Evolutionary conservation across 2,888 invertebrate genomes (phyloP).

Genomic region (Odiellus spinosus): DNA sequence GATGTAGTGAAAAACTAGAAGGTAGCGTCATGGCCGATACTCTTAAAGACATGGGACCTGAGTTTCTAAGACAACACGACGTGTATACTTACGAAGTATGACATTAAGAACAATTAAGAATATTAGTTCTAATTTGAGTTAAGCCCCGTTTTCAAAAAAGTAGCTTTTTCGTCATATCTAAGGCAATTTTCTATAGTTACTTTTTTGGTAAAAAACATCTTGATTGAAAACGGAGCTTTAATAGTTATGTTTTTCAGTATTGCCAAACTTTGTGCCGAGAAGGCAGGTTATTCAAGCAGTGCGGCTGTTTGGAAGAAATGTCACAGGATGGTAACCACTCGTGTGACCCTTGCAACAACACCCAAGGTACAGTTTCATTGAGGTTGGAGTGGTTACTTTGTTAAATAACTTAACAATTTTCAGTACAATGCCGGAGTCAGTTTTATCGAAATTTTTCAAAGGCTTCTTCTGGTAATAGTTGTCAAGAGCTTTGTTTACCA

Average conservation of each 20-base stretch:
- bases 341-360: conserved; percentile 15
- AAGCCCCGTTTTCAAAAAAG: too few species aligned
- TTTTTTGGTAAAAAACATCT: too few species aligned
- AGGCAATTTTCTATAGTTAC: too few species aligned
- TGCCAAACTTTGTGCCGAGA: conserved; percentile 16
- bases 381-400: neutral
- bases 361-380: conserved; percentile 6
- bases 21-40: conserved; percentile 9
- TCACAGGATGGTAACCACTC: conserved; percentile 7
- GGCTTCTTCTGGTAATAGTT: conserved; percentile 10
- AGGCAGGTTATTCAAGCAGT: conserved; percentile 8
- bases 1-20: conserved; percentile 2
- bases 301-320: conserved; percentile 15
- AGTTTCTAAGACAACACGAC: conserved; percentile 10
- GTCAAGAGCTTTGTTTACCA: conserved; percentile 13
- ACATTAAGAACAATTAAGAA: too few species aligned
- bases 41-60: conserved; percentile 11
- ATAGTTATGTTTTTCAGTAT: conserved; percentile 5
- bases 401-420: neutral
- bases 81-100: conserved; percentile 16
- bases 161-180: too few species aligned
- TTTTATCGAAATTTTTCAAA: conserved; percentile 14
- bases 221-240: too few species aligned
- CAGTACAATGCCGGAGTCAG: conserved; percentile 12
- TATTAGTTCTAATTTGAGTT: too few species aligned